Base-by-base conservation (phyloP, 2,888 invertebrate genomes). In the Eucriotettix oculatus region DNA sequence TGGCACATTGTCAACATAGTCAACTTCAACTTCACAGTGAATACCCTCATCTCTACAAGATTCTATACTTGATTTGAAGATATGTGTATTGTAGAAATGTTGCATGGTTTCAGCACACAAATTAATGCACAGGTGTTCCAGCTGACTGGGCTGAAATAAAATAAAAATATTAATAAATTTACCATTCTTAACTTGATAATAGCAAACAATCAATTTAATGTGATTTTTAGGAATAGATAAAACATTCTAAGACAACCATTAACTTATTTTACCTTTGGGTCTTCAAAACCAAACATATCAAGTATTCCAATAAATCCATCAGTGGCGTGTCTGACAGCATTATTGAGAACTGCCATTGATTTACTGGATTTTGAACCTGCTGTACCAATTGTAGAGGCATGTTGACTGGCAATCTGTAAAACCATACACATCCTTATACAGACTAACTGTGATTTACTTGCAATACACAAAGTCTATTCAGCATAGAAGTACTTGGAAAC, bases 251-350 rank as follows among this genome's bases (percentile, higher is more conserved):
- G 42, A 11, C 14, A 10, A 55, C 42, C 14, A n/a, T 1, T 53
- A 10, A 29, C n/a, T 5, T 16, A n/a, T 62, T 65, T 41, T 68
- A 78, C 78, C 70, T 88, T 87, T 42, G 90, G 89, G 72, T 92
- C 91, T 76, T 95, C 94, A 75, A 95, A 95, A 9, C 95, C 95
- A 75, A 95, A 95, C 93, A 96, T 93, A 73, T 96, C 95, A 60
- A 96, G 78, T 69, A 96, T 93, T 54, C 94, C 94, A 66, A 96
- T 94, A 74, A 94, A 94, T 11, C 94, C 94, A 73, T 94, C 93
- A 1, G 93, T 93, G 44, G 92, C 92, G 76, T 92, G 92, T 56
- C 91, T 79, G 60, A 94, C 92, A 1, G 93, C 93, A 74, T 92
- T 91, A 74, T 93, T 92, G 58, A 94, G 77, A 9, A 88, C 92